Conservation (phyloP, 1,140 invertebrate genomes). For the Battus philenor region DNA sequence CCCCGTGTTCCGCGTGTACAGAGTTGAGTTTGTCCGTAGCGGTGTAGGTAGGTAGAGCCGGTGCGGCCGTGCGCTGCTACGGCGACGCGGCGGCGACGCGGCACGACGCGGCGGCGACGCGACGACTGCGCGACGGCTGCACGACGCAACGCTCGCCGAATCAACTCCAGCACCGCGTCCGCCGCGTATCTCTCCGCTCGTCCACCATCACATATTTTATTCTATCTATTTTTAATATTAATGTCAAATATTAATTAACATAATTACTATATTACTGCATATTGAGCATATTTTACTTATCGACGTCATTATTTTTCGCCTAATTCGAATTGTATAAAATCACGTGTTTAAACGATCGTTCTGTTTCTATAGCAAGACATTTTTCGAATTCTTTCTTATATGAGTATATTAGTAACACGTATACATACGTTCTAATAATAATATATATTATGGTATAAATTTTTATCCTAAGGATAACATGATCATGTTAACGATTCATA, state of each 20-base stretch:
- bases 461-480: constrained; percentile 76
- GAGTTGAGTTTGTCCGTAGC: constrained; percentile 39
- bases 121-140: constrained; percentile 20
- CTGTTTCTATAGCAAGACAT: constrained; percentile 64
- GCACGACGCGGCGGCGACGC: constrained; percentile 18
- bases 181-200: constrained; percentile 65
- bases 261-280: constrained; percentile 73
- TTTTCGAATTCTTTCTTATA: constrained; percentile 72
- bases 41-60: constrained; percentile 30
- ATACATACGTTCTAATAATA: constrained; percentile 74
- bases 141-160: constrained; percentile 44
- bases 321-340: constrained; percentile 75
- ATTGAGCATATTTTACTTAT: constrained; percentile 74
- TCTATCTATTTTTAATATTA: constrained; percentile 75
- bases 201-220: constrained; percentile 74
- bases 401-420: constrained; percentile 71
- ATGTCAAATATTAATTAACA: constrained; percentile 75
- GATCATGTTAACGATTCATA: constrained; percentile 70
- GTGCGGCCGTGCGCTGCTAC: constrained; percentile 21
- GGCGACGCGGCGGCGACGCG: constrained; percentile 2
- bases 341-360: constrained; percentile 66
- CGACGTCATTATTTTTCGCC: constrained; percentile 73
- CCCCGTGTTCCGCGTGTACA: constrained; percentile 35
- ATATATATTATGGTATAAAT: constrained; percentile 72
- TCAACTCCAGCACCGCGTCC: constrained; percentile 33